Evolutionary conservation across 2,797 vertebrate genomes (phyloP).

Genomic region (Coranthus polyacanthus): DNA sequence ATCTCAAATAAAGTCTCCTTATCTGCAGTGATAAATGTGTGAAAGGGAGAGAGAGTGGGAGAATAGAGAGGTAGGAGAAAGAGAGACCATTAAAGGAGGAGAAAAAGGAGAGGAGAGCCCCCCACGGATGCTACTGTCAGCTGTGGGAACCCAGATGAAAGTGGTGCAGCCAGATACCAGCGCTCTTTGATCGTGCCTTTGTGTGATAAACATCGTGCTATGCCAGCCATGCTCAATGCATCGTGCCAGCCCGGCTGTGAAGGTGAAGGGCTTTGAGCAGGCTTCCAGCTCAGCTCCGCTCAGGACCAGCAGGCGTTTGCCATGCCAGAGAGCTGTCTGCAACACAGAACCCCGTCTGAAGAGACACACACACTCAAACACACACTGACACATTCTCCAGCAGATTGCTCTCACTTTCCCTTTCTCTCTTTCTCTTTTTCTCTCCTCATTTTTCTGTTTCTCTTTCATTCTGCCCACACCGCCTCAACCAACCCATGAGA

Average conservation of each 20-base stretch:
- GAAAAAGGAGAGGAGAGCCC: constrained; percentile 73
- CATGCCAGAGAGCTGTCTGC: constrained; percentile 77
- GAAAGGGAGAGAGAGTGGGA: constrained; percentile 38
- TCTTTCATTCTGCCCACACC: constrained; percentile 32
- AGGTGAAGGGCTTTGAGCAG: constrained; percentile 83
- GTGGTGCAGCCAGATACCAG: constrained; percentile 81
- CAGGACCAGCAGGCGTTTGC: constrained; percentile 76
- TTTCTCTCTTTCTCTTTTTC: constrained; percentile 36
- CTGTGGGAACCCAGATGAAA: constrained; percentile 87
- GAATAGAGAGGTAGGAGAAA: constrained; percentile 45
- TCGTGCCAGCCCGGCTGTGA: constrained; percentile 79
- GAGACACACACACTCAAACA: constrained; percentile 10
- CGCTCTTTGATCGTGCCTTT: constrained; percentile 86
- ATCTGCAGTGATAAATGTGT: constrained; percentile 71
- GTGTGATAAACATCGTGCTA: constrained; percentile 85
- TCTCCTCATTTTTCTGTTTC: constrained; percentile 32
- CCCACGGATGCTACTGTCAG: constrained; percentile 84
- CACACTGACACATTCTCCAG: constrained; percentile 47
- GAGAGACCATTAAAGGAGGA: constrained; percentile 72
- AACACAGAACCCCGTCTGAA: constrained; percentile 30
- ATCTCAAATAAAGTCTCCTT: constrained; percentile 74
- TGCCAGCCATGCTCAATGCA: constrained; percentile 75
- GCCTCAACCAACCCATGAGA: constrained; percentile 32
- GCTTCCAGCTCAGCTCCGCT: constrained; percentile 75
- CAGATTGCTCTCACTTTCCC: constrained; percentile 59